phyloP scores from a whole-genome alignment of 2,888 invertebrate species.

The Hymenopus coronatus region DNA sequence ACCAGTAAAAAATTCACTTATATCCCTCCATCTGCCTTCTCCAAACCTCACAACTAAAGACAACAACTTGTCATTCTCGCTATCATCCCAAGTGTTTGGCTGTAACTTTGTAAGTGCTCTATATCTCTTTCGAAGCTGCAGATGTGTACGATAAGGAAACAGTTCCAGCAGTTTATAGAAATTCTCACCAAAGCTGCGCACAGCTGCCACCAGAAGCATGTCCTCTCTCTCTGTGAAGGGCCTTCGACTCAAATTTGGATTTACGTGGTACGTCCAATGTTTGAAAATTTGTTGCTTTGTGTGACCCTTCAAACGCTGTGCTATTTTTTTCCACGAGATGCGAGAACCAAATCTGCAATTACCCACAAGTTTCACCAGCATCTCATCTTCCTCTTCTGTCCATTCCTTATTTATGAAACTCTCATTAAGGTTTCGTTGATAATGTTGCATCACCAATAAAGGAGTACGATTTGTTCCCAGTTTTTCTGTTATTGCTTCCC shows the following conservation, averaged over 20 bases:
- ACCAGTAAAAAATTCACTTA: background rate
- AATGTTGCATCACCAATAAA: conserved; percentile 51
- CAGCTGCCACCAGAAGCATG: conserved; percentile 58
- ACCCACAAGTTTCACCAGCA: conserved; percentile 61
- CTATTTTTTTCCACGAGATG: conserved; percentile 73
- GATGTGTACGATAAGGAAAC: conserved; percentile 59
- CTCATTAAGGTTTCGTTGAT: conserved; percentile 49
- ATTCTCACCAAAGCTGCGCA: conserved; percentile 59
- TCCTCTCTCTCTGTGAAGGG: conserved; percentile 67
- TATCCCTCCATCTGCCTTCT: background rate
- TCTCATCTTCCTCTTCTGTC: conserved; percentile 65
- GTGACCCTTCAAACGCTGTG: conserved; percentile 59
- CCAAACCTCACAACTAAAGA: background rate
- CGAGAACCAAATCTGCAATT: conserved; percentile 60
- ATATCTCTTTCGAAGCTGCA: conserved; percentile 62
- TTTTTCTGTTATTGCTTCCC: conserved; percentile 41
- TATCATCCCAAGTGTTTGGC: background rate
- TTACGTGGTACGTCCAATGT: conserved; percentile 52
- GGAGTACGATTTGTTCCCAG: conserved; percentile 54
- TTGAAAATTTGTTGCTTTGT: conserved; percentile 66
- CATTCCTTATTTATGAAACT: conserved; percentile 51
- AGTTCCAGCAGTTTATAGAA: conserved; percentile 57
- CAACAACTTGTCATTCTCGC: background rate
- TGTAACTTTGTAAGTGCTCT: conserved; percentile 48
- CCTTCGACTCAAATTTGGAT: conserved; percentile 55